Conservation (phyloP, 1,140 invertebrate species). For the Panulirus ornatus region DNA sequence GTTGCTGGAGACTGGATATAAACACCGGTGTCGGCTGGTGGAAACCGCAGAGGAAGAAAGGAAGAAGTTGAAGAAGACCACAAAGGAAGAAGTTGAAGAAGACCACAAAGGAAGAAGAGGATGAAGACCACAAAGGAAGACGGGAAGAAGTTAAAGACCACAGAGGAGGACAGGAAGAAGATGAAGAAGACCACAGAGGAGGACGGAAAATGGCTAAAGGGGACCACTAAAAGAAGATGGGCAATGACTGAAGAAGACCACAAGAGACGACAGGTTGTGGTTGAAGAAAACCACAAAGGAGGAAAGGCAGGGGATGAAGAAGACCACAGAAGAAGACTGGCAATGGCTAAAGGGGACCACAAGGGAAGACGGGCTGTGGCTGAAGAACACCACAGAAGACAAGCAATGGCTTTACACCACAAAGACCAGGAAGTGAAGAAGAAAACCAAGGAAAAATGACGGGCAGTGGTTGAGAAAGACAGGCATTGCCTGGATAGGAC, state of each 20-base stretch:
- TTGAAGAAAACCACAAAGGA: neutral
- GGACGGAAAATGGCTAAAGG: neutral
- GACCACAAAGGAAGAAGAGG: neutral
- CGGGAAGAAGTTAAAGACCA: neutral
- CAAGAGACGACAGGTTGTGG: neutral
- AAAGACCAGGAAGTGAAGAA: too few relatives aligned
- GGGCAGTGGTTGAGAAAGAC: too few relatives aligned
- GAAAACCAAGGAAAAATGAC: too few relatives aligned
- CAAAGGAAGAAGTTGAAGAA: neutral
- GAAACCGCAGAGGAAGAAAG: neutral
- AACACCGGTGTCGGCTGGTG: neutral
- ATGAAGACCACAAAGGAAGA: neutral
- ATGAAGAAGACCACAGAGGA: neutral
- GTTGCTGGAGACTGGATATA: neutral
- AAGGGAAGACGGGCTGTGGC: too few relatives aligned
- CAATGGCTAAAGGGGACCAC: too few relatives aligned
- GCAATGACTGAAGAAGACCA: neutral
- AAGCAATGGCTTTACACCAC: too few relatives aligned
- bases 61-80: neutral
- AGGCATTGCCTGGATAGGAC: too few relatives aligned
- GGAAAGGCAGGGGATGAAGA: neutral
- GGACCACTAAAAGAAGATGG: conserved; percentile 3
- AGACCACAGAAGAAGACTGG: neutral
- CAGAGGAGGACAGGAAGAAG: too few relatives aligned
- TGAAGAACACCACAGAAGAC: too few relatives aligned